phyloP scores from a whole-genome alignment of 1,140 invertebrate genomes.

The Dendroctonus valens region DNA sequence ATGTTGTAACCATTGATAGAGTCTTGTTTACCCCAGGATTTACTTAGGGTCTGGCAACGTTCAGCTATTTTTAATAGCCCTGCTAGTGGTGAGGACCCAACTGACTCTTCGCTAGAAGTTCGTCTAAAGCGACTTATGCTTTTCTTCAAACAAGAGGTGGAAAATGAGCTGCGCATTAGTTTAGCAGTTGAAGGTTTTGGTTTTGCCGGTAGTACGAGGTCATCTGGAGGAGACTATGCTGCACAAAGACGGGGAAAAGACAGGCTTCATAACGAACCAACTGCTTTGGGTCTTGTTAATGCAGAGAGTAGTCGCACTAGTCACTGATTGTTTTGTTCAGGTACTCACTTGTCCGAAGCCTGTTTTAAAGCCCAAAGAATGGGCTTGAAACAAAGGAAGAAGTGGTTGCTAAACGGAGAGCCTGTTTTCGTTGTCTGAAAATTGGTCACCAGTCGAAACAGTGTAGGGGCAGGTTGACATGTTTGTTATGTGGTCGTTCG shows the following conservation, averaged over 20 bases:
- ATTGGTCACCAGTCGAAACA: not conserved
- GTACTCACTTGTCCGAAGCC: not conserved
- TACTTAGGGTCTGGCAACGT: constrained; percentile 25
- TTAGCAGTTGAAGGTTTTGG: constrained; percentile 9
- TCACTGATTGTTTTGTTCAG: not conserved
- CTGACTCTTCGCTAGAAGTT: not conserved
- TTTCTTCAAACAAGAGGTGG: constrained; percentile 10
- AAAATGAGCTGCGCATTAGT: constrained; percentile 10
- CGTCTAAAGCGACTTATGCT: constrained; percentile 5
- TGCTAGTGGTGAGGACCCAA: not conserved
- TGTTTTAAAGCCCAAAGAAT: constrained; percentile 9
- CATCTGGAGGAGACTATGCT: constrained; percentile 10
- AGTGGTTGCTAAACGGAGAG: not conserved
- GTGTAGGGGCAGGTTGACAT: not conserved
- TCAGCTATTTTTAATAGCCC: not conserved
- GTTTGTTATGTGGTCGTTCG: not conserved
- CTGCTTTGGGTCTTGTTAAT: not conserved
- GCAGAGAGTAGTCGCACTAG: not conserved
- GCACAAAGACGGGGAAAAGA: not conserved
- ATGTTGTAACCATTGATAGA: constrained; percentile 35
- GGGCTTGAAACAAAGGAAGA: not conserved
- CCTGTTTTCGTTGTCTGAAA: not conserved
- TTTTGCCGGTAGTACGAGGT: constrained; percentile 1
- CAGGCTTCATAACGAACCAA: not conserved
- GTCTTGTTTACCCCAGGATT: constrained; percentile 7